Percentiles rank a stretch among this genome's conserved stretches.
phyloP scores from a whole-genome alignment of 2,888 invertebrate genomes.

The Idaea dimidiata region DNA sequence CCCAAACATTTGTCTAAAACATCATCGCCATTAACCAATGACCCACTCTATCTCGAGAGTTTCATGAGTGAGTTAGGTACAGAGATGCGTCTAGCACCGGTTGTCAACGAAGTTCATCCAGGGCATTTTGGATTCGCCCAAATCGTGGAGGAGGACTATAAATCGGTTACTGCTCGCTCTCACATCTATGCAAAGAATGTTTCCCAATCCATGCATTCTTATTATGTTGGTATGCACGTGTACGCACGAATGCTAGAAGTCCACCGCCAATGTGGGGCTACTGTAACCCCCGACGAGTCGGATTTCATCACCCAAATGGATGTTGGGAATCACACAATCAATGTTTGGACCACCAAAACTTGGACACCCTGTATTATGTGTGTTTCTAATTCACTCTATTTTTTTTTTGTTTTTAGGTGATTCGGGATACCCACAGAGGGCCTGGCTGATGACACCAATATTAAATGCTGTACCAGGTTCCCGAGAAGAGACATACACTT shows the following conservation, averaged over 20 bases:
- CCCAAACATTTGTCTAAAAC: constrained; percentile 18
- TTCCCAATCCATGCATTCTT: constrained; percentile 16
- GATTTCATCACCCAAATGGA: constrained; percentile 9
- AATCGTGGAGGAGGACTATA: constrained; percentile 8
- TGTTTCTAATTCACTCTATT: too few species aligned
- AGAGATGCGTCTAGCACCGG: constrained; percentile 18
- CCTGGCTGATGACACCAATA: too few species aligned
- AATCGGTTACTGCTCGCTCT: constrained; percentile 12
- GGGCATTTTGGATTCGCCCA: constrained; percentile 15
- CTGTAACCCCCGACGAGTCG: constrained; percentile 1
- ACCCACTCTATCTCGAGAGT: constrained; percentile 16
- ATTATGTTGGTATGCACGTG: constrained; percentile 7
- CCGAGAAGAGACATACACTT: too few species aligned
- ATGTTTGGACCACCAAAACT: too few species aligned
- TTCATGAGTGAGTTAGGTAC: constrained; percentile 21
- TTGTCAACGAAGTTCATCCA: constrained; percentile 17
- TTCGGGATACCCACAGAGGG: too few species aligned
- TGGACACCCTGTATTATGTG: too few species aligned
- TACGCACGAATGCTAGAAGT: constrained; percentile 9
- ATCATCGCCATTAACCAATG: constrained; percentile 14
- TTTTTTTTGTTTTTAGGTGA: too few species aligned
- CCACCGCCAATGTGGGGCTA: constrained; percentile 8
- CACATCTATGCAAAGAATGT: constrained; percentile 20
- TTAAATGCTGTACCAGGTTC: too few species aligned
- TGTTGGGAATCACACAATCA: constrained; percentile 7